Percentiles rank a stretch among this genome's conserved stretches.
phyloP scores from a whole-genome alignment of 2,888 invertebrate genomes.

The Microdon myrmicae region DNA sequence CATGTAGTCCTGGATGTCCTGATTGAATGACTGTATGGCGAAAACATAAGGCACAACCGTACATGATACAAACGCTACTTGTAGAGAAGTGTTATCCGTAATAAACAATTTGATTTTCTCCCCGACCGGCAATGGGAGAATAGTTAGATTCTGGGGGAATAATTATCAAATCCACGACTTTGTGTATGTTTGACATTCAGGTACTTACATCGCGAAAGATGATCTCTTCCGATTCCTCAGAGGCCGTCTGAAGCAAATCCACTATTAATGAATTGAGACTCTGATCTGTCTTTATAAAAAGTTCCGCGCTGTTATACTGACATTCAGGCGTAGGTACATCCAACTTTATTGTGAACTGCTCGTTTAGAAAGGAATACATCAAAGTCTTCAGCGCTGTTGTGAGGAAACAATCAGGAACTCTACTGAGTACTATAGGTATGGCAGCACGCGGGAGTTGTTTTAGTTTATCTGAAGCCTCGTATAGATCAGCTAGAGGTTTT shows the following conservation, averaged over 20 bases:
- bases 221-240: constrained; percentile 47
- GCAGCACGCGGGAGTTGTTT: constrained; percentile 56
- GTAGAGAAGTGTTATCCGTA: constrained; percentile 61
- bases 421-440: constrained; percentile 59
- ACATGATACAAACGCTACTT: constrained; percentile 59
- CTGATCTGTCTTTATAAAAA: constrained; percentile 56
- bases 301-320: constrained; percentile 55
- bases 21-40: constrained; percentile 59
- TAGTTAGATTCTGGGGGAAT: constrained; percentile 54
- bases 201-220: constrained; percentile 55
- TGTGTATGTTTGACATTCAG: not conserved
- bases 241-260: constrained; percentile 54
- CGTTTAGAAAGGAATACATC: constrained; percentile 56
- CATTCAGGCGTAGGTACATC: constrained; percentile 53
- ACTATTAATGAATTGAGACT: constrained; percentile 59
- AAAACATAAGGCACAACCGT: constrained; percentile 57
- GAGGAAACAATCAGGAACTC: constrained; percentile 58
- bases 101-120: constrained; percentile 58
- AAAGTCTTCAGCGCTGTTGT: constrained; percentile 56
- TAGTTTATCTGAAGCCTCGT: constrained; percentile 56
- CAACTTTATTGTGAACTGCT: constrained; percentile 56
- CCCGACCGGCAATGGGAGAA: constrained; percentile 56
- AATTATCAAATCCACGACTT: constrained; percentile 3
- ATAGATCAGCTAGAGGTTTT: constrained; percentile 55
- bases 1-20: constrained; percentile 59